Percentiles rank a stretch among this genome's conserved stretches.
Evolutionary conservation across 1,140 invertebrate species (phyloP).

Genomic region (Macrobrachium nipponense): DNA sequence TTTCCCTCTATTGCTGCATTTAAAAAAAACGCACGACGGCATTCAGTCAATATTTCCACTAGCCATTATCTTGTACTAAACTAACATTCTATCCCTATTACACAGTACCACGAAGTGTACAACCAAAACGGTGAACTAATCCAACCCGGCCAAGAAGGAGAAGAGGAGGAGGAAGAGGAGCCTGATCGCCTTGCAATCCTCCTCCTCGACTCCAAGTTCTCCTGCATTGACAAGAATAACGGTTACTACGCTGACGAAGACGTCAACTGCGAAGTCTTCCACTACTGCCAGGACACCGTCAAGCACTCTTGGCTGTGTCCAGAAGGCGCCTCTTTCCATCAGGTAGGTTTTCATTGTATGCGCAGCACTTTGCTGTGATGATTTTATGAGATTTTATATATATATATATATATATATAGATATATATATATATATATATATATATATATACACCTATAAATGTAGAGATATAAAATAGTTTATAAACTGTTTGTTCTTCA

Average conservation of each 20-base stretch:
- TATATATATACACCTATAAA: neutral
- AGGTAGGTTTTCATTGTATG: constrained; percentile 73
- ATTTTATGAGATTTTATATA: neutral
- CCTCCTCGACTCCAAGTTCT: constrained; percentile 85
- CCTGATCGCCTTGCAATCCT: constrained; percentile 84
- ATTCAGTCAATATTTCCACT: too few species aligned
- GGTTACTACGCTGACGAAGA: constrained; percentile 93
- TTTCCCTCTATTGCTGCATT: too few species aligned
- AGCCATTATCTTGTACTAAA: too few species aligned
- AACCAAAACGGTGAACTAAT: neutral
- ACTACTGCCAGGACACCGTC: constrained; percentile 91
- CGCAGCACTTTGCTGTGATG: neutral
- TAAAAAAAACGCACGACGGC: too few species aligned
- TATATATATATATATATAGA: neutral
- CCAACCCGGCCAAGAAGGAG: constrained; percentile 69
- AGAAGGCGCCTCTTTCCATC: constrained; percentile 91
- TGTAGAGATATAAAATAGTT: neutral
- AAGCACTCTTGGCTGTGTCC: constrained; percentile 94
- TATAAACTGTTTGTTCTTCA: neutral
- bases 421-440: neutral
- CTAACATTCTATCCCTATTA: neutral
- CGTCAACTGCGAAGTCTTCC: constrained; percentile 91
- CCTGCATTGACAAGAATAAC: constrained; percentile 82
- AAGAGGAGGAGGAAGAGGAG: constrained; percentile 84
- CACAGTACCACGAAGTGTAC: constrained; percentile 1